Evolutionary conservation across 2,888 invertebrate genomes (phyloP).

Genomic region (Rutpela maculata): DNA sequence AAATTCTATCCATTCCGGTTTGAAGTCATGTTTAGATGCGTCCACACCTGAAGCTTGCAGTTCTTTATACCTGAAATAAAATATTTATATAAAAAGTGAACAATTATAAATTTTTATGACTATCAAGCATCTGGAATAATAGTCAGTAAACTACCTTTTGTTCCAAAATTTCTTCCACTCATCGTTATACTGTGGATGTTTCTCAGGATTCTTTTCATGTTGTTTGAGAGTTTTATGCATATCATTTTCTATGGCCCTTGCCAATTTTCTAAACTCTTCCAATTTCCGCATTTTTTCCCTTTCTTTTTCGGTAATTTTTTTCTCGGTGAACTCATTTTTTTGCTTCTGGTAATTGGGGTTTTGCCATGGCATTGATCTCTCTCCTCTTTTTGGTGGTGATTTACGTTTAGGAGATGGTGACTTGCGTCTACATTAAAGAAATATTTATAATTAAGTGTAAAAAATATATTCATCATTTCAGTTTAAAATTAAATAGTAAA

Average conservation of each 20-base stretch:
- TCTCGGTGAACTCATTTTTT: constrained; percentile 35
- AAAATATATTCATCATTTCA: too few species aligned
- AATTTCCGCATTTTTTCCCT: constrained; percentile 72
- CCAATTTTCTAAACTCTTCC: constrained; percentile 75
- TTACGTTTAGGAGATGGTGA: constrained; percentile 48
- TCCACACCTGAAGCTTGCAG: constrained; percentile 76
- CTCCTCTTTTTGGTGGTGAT: constrained; percentile 29
- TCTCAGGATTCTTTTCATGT: constrained; percentile 90
- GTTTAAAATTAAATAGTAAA: too few species aligned
- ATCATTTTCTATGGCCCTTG: constrained; percentile 76
- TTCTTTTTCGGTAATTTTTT: constrained; percentile 52
- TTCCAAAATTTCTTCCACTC: constrained; percentile 96
- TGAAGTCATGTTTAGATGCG: constrained; percentile 88
- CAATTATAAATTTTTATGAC: too few species aligned
- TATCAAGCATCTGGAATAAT: too few species aligned
- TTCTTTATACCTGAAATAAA: constrained; percentile 64
- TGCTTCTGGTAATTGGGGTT: constrained; percentile 49
- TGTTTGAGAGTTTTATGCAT: constrained; percentile 82
- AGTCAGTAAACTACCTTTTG: constrained; percentile 73
- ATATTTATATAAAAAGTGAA: neutral
- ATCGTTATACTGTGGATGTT: constrained; percentile 90
- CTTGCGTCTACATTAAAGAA: constrained; percentile 40
- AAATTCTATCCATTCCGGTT: constrained; percentile 91
- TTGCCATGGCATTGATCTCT: constrained; percentile 56
- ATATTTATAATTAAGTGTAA: constrained; percentile 8